These are phyloP conservation scores for Silvanus unidentatus DNA, from an alignment of 2,888 invertebrate species.

Conservation along the genomic window DNA sequence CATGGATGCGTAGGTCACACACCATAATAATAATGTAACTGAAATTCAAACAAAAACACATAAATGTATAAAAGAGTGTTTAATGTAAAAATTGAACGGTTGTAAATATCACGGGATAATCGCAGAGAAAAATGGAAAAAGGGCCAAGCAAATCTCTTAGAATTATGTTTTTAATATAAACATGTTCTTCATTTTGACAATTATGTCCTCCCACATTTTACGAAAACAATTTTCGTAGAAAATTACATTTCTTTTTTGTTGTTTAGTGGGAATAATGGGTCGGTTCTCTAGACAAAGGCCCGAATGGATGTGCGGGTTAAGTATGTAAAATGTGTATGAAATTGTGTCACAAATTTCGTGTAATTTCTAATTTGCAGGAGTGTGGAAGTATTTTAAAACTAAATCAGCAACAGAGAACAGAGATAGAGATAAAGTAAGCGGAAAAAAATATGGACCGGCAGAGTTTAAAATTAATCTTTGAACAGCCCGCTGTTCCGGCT, in stretches of 20 bases:
- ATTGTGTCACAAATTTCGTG: slow-evolving; percentile 7
- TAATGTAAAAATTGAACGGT: not conserved
- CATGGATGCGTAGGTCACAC: slow-evolving; percentile 10
- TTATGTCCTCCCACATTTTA: too few relatives aligned
- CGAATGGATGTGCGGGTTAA: too few relatives aligned
- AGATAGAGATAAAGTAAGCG: too few relatives aligned
- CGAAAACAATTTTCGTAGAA: too few relatives aligned
- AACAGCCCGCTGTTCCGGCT: slow-evolving; percentile 17
- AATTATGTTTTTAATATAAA: too few relatives aligned
- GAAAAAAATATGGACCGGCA: not conserved
- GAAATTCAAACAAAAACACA: slow-evolving; percentile 7
- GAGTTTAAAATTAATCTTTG: slow-evolving; percentile 17
- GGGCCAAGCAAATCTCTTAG: not conserved
- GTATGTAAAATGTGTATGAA: slow-evolving; percentile 4
- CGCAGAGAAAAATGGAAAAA: not conserved
- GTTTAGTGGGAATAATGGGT: too few relatives aligned
- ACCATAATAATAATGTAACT: too few relatives aligned
- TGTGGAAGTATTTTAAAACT: not conserved
- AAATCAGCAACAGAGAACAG: slow-evolving; percentile 5
- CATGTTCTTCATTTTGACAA: too few relatives aligned
- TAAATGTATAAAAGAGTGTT: too few relatives aligned
- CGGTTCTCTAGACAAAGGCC: too few relatives aligned
- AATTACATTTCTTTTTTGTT: too few relatives aligned
- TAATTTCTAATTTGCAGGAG: slow-evolving; percentile 5
- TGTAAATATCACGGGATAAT: not conserved